Evolutionary conservation across 2,113 vertebrate species (phyloP), one percentile per base, ranked within the genome.

Genomic region (Oncorhynchus masou): DNA sequence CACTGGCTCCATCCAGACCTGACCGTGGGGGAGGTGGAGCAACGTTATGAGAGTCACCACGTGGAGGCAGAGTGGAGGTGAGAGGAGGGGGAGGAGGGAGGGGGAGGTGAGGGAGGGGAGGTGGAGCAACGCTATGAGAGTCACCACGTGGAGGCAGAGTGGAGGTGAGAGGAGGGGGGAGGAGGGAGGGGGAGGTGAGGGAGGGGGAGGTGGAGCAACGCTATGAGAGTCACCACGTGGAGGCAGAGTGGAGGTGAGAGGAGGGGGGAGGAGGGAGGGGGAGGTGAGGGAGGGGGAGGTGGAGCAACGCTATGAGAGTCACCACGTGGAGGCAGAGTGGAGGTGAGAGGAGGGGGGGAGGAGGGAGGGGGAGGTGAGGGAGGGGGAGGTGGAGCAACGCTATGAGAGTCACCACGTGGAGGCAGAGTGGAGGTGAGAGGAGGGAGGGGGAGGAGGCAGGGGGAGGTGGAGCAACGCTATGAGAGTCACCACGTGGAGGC

Each of bases 21-120:
- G 86, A 98, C 96, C 0, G 94, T 99, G 1, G 94, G 93, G 0
- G 95, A 98, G 72, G 96, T 97, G 69, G 97, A 97, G 85, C 92
- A 95, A 24, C 96, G 95, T 66, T 99, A 99, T 0, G 96, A 98
- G 82, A 95, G 94, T 73, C 93, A 96, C 4, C 97, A 99, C 7
- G 82, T 94, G 77, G 96, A 98, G 48, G 97, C 97, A 0, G 97
- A 99, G 81, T 99, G 97, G 97, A 97, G 96, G 97, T 98, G 86
- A 68, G 79, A 6, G 49, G 62, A 54, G 19, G 0, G 6, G 6
- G 9, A 49, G 13, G 13, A 9, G 48, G 7, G 12, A 12, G 2
- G 15, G n/a, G 49, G 13, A 15, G 49, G 13, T 51, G n/a, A 5
- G 73, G 25, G 64, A 9, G 34, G 7, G 34, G 4, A 98, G 72